These are phyloP conservation scores for Odobenus rosmarus DNA, from an alignment of 2,113 vertebrate species.

Conservation along the genomic window DNA sequence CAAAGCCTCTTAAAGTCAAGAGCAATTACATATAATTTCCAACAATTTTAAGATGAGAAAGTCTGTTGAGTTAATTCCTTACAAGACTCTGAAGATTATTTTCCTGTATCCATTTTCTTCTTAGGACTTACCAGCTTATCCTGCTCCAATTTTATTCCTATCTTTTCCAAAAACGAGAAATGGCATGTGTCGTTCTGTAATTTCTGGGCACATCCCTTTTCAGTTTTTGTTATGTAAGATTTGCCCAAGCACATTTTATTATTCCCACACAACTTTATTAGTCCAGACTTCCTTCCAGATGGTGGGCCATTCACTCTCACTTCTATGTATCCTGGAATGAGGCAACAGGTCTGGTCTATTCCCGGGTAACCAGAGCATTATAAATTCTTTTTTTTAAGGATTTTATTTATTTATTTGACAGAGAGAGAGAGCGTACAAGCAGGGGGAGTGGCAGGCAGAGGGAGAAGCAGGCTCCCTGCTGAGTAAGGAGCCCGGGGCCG, in stretches of 20 bases:
- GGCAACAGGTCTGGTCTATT: not conserved
- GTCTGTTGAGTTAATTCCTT: conserved; percentile 27
- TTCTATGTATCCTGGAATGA: not conserved
- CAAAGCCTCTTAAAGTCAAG: not conserved
- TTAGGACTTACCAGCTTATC: not conserved
- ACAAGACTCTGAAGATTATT: not conserved
- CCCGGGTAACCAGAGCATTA: not conserved
- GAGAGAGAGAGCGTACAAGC: too few relatives aligned
- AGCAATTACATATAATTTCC: not conserved
- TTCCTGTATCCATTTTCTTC: conserved; percentile 14
- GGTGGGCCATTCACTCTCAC: not conserved
- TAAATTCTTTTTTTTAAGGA: not conserved
- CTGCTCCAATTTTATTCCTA: not conserved
- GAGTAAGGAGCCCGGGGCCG: too few relatives aligned
- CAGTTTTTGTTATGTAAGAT: conserved; percentile 23
- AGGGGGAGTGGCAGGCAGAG: too few relatives aligned
- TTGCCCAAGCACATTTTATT: not conserved
- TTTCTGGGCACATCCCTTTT: not conserved
- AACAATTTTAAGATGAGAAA: conserved; percentile 40
- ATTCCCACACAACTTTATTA: not conserved
- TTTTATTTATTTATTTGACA: too few relatives aligned
- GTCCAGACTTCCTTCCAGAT: not conserved
- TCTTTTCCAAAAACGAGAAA: not conserved
- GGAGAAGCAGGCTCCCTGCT: too few relatives aligned
- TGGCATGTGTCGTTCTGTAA: not conserved